Base-by-base conservation (phyloP, 2,888 invertebrate genomes). In the Eristalis arbustorum region DNA sequence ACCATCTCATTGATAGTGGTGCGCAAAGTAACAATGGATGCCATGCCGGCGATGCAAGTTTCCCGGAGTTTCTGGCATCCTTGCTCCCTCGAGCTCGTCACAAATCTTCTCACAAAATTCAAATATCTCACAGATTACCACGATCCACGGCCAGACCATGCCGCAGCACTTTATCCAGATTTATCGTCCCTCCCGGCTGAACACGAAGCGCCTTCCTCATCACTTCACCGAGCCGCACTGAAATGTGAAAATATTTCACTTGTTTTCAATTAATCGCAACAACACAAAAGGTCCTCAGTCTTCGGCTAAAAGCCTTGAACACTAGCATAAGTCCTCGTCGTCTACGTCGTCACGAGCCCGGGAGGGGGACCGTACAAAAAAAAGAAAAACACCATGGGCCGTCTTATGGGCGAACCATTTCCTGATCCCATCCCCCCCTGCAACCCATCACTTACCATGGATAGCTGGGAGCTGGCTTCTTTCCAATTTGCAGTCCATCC, bases 381-480 rank as follows among this genome's bases (percentile, higher is more conserved):
- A 11, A 37, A 37, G 1, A 37, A 37, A 37, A 37, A 37, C 37
- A 37, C 0, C 13, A 37, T 13, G 8, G 49, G 8, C n/a, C 49
- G 18, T 49, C 49, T 49, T 49, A 49, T 18, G 49, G 18, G 34
- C 13, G 37, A 37, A 1, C 34, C 61, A 14, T 31, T 5, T 8
- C 42, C n/a, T 3, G n/a, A n/a, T 37, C 14, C 18, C 49, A 18
- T 18, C 49, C n/a, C n/a, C n/a, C n/a, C n/a, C n/a, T n/a, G 8
- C 18, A n/a, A 18, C 25, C 28, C 23, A 25, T 14, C 59, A 88
- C 91, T 91, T 93, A 96, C 96, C 96, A 96, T 22, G 96, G 96
- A 92, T 95, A 95, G 89, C 95, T 95, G 79, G 94, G 92, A 89
- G 95, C 95, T 25, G 96, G 96, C 85, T 95, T 94, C 89, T 95